phyloP scores from a whole-genome alignment of 1,140 invertebrate species.

The Centruroides sculpturatus region DNA sequence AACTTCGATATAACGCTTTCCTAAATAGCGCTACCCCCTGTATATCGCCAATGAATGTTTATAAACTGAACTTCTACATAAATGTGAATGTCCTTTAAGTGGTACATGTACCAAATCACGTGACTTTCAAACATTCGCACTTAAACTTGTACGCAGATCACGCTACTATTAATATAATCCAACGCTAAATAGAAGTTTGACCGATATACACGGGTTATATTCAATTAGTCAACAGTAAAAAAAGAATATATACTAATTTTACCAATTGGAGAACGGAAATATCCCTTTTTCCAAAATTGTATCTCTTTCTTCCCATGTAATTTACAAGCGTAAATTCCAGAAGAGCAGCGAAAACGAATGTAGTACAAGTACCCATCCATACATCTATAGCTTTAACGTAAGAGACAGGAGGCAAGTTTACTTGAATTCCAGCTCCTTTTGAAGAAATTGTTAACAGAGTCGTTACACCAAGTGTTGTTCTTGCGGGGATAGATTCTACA shows the following conservation, averaged over 20 bases:
- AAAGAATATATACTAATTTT: no score
- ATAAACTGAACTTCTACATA: no score
- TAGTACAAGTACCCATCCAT: slow-evolving; percentile 37
- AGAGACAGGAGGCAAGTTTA: slow-evolving; percentile 27
- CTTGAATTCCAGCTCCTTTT: slow-evolving; percentile 26
- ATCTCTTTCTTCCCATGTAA: slow-evolving; percentile 22
- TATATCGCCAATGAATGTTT: no score
- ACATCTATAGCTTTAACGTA: slow-evolving; percentile 41
- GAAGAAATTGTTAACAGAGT: slow-evolving; percentile 43
- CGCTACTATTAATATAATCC: background rate
- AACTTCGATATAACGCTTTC: no score
- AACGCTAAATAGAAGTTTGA: background rate
- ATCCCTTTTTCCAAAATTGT: no score
- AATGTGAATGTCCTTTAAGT: no score
- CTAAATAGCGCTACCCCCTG: no score
- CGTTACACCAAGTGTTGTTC: slow-evolving; percentile 45
- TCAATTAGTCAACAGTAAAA: no score
- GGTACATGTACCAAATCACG: no score
- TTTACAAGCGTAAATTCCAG: slow-evolving; percentile 34
- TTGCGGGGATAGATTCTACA: slow-evolving; percentile 45
- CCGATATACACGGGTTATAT: background rate
- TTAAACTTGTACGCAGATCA: no score
- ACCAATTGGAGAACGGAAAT: no score
- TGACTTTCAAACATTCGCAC: no score
- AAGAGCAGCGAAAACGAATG: slow-evolving; percentile 33